phyloP scores from a whole-genome alignment of 2,888 invertebrate species.

The Acronicta leporina region DNA sequence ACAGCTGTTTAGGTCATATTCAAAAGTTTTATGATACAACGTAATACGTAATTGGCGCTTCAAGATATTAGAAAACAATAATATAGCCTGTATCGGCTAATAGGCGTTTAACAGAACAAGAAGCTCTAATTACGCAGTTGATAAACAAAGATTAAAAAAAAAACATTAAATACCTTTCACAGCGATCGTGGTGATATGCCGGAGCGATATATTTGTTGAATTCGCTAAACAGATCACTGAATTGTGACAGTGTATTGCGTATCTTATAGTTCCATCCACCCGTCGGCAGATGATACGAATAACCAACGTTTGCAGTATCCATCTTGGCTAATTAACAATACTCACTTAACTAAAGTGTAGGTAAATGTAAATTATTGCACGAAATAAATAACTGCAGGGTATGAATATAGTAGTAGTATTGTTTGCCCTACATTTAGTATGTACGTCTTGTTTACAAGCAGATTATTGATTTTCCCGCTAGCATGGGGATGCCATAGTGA shows the following conservation, averaged over 20 bases:
- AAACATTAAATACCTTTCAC: constrained; percentile 92
- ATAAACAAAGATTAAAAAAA: constrained; percentile 7
- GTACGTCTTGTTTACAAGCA: constrained; percentile 85
- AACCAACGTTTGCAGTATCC: constrained; percentile 92
- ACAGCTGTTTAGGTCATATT: not conserved
- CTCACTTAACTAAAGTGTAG: constrained; percentile 30
- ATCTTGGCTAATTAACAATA: constrained; percentile 58
- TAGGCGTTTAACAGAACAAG: not conserved
- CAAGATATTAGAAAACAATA: not conserved
- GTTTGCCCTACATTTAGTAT: constrained; percentile 73
- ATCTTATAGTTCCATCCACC: constrained; percentile 94
- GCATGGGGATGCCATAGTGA: constrained; percentile 48
- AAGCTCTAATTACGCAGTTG: constrained; percentile 21
- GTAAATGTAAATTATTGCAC: constrained; percentile 69
- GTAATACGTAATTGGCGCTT: not conserved
- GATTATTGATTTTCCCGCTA: constrained; percentile 80
- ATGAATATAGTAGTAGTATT: constrained; percentile 61
- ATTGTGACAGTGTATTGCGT: constrained; percentile 94
- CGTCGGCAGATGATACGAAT: constrained; percentile 95
- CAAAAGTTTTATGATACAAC: too few species aligned
- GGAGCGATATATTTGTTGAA: constrained; percentile 98
- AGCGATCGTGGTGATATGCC: constrained; percentile 98
- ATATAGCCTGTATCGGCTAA: not conserved
- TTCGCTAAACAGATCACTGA: constrained; percentile 98
- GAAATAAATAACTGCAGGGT: constrained; percentile 66